phyloP scores from a whole-genome alignment of 2,113 vertebrate species.

The Triplophysa dalaica region DNA sequence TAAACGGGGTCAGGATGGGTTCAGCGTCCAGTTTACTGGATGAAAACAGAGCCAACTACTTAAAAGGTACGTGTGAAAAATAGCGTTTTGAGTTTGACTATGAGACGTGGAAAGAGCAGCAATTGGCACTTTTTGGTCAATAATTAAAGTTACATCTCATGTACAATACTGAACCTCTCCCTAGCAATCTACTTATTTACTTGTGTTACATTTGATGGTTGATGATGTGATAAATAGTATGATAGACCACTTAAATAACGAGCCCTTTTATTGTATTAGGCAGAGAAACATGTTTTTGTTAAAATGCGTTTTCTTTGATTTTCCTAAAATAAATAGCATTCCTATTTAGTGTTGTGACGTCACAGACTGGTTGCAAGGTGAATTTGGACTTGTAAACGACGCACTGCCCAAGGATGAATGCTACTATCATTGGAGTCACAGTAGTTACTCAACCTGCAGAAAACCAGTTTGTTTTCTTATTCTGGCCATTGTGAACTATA shows the following conservation, averaged over 20 bases:
- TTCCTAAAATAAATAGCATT: neutral
- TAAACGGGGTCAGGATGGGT: slow-evolving; percentile 76
- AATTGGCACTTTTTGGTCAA: neutral
- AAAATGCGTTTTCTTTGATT: neutral
- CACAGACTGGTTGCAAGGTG: neutral
- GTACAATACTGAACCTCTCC: neutral
- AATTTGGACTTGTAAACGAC: slow-evolving; percentile 10
- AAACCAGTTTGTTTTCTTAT: slow-evolving; percentile 23
- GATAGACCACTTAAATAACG: too few relatives aligned
- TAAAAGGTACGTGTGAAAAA: slow-evolving; percentile 76
- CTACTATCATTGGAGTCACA: slow-evolving; percentile 10
- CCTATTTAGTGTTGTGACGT: too few relatives aligned
- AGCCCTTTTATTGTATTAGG: too few relatives aligned
- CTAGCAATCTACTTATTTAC: neutral
- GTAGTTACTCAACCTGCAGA: slow-evolving; percentile 48
- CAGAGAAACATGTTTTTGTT: neutral
- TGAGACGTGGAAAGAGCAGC: neutral
- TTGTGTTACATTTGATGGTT: too few relatives aligned
- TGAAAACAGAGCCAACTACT: slow-evolving; percentile 80
- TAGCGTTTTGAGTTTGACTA: too few relatives aligned
- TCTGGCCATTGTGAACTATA: neutral
- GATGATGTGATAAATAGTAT: too few relatives aligned
- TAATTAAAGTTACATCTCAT: too few relatives aligned
- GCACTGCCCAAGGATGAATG: too few relatives aligned
- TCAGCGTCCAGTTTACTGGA: slow-evolving; percentile 82